phyloP scores from a whole-genome alignment of 2,113 vertebrate species.

The Echinops telfairi region DNA sequence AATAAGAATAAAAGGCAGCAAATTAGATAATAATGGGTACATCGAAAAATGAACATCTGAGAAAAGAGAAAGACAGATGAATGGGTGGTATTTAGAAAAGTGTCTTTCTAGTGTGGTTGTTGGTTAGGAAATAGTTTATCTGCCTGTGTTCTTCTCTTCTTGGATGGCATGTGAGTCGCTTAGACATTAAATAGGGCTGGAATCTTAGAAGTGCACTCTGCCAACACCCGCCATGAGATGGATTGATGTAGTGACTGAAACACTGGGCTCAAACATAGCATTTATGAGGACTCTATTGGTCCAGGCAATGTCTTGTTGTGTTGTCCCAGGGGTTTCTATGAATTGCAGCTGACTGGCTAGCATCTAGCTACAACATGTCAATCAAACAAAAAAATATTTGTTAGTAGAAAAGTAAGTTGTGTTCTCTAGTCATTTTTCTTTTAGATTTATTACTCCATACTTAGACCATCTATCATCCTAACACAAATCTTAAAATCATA shows the following conservation, averaged over 20 bases:
- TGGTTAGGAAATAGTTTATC: slow-evolving; percentile 8
- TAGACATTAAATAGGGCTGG: neutral
- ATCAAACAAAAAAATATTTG: neutral
- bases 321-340: too few species aligned
- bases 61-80: neutral
- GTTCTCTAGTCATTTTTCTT: slow-evolving; percentile 52
- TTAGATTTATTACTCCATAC: neutral
- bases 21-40: neutral
- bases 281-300: too few species aligned
- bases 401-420: neutral
- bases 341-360: too few species aligned
- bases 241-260: too few species aligned
- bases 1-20: neutral
- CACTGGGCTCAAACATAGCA: too few species aligned
- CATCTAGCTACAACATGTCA: neutral
- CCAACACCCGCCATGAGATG: too few species aligned
- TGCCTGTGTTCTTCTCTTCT: neutral
- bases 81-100: neutral
- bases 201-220: neutral
- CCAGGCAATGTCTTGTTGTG: too few species aligned
- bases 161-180: slow-evolving; percentile 21
- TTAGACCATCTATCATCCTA: slow-evolving; percentile 24
- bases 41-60: neutral
- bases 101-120: neutral
- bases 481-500: slow-evolving; percentile 27